Conservation (phyloP, 2,888 invertebrate species). For the Palloptera scutellata region DNA sequence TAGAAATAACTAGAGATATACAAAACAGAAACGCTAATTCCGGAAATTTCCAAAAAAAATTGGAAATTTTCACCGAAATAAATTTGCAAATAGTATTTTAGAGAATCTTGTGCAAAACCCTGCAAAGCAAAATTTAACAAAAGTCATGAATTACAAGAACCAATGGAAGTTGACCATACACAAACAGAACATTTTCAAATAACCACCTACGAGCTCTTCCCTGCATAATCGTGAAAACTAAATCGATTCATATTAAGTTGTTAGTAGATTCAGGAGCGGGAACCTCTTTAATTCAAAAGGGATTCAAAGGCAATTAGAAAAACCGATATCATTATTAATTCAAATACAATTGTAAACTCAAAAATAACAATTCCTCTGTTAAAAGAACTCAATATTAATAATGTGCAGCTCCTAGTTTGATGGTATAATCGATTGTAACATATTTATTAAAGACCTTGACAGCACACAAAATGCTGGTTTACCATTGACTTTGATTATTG, state of each 20-base stretch:
- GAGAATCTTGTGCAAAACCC: too few species aligned
- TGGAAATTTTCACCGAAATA: too few species aligned
- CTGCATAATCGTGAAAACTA: constrained; percentile 24
- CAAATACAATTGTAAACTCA: constrained; percentile 1
- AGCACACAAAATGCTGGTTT: constrained; percentile 21
- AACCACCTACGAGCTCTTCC: constrained; percentile 20
- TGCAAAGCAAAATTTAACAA: too few species aligned
- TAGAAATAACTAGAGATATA: too few species aligned
- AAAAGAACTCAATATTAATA: constrained; percentile 20
- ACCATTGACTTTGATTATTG: constrained; percentile 30
- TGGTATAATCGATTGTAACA: constrained; percentile 33
- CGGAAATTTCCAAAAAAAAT: too few species aligned
- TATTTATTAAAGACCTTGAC: constrained; percentile 26
- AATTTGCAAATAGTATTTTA: too few species aligned
- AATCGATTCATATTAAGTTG: constrained; percentile 22
- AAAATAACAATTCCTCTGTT: constrained; percentile 20
- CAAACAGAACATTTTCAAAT: constrained; percentile 24
- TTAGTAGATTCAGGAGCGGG: constrained; percentile 23
- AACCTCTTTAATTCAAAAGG: constrained; percentile 22
- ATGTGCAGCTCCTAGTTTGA: constrained; percentile 20
- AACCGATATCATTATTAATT: constrained; percentile 22
- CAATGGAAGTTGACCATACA: constrained; percentile 22
- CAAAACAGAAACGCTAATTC: too few species aligned
- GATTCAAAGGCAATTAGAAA: constrained; percentile 1
- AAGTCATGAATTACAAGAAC: too few species aligned